Base-by-base conservation (phyloP, 1,140 invertebrate genomes). In the Sitophilus oryzae region DNA sequence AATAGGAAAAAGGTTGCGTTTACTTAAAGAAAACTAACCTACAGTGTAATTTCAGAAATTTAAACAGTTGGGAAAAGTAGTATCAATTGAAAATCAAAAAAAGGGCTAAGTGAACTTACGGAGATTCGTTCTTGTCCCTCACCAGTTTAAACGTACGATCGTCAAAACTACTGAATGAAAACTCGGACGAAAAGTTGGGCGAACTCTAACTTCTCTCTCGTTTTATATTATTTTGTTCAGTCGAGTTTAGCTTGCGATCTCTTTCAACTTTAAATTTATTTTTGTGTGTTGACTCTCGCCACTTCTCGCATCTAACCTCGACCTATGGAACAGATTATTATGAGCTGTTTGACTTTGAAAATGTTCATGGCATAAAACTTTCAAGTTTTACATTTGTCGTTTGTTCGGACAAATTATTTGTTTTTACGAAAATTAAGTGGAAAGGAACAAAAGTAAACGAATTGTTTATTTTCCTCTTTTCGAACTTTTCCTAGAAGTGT, bases 201-300 rank as follows among this genome's bases (percentile, higher is more conserved):
- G 19, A 54, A 46, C 43, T 54, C 16, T 14, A 49, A 56, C 45
- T 56, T 56, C 53, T 56, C 47, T n/a, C n/a, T 11, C 25, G 25
- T n/a, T n/a, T n/a, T n/a, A 50, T 56, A 42, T 49, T 56, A 42
- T 56, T 56, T 56, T 56, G 53, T 56, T 56, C 53, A 56, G 40
- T 46, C 53, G 45, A 56, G 53, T 56, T 56, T 49, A 37, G 53
- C 40, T 20, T 30, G 16, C 48, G 48, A 21, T 18, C 22, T 21
- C 30, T 54, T 15, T 23, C 40, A 6, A 15, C 38, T 20, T 40
- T 20, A 14, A 50, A 56, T 56, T 56, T 49, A 48, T 48, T 56
- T 56, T 56, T 56, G 43, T 56, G 45, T 42, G 35, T 56, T 38
- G 42, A 56, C 53, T 56, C 49, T 56, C 53, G 36, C 38, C 38